phyloP scores from a whole-genome alignment of 2,888 invertebrate species.

The Empis livida region DNA sequence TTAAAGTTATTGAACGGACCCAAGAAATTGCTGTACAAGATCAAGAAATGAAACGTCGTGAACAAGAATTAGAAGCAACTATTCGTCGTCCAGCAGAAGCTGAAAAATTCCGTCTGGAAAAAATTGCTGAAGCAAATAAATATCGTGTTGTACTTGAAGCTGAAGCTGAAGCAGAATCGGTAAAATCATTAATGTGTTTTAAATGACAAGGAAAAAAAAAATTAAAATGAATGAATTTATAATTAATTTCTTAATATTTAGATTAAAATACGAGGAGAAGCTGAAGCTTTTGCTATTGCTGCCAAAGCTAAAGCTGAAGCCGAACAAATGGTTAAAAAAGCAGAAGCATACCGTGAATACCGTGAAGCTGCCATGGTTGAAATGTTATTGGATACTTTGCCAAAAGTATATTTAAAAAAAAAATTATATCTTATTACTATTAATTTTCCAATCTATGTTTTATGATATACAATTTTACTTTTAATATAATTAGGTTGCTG shows the following conservation, averaged over 20 bases:
- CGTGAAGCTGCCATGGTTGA: constrained; percentile 92
- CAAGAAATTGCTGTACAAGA: constrained; percentile 93
- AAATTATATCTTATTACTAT: too few species aligned
- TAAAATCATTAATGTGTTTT: constrained; percentile 21
- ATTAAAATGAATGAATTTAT: too few species aligned
- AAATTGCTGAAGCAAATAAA: constrained; percentile 86
- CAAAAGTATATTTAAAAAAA: constrained; percentile 53
- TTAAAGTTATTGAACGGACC: constrained; percentile 77
- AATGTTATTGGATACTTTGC: constrained; percentile 89
- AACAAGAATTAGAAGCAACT: constrained; percentile 86
- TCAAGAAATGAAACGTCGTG: constrained; percentile 85
- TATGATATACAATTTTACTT: constrained; percentile 1
- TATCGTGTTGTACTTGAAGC: constrained; percentile 84
- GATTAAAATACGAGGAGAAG: constrained; percentile 70
- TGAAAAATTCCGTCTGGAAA: constrained; percentile 81
- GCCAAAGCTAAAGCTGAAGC: constrained; percentile 94
- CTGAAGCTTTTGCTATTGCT: constrained; percentile 84
- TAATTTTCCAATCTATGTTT: not conserved
- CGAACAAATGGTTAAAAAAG: constrained; percentile 94
- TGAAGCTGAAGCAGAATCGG: constrained; percentile 87
- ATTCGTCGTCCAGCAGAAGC: constrained; percentile 91
- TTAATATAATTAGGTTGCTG: constrained; percentile 59
- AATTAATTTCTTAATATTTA: constrained; percentile 12
- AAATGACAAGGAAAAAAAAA: too few species aligned
- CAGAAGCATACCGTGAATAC: constrained; percentile 94